Evolutionary conservation across 2,797 vertebrate genomes (phyloP), one percentile per base, ranked within the genome.

Genomic region (Urophycis tenuis): DNA sequence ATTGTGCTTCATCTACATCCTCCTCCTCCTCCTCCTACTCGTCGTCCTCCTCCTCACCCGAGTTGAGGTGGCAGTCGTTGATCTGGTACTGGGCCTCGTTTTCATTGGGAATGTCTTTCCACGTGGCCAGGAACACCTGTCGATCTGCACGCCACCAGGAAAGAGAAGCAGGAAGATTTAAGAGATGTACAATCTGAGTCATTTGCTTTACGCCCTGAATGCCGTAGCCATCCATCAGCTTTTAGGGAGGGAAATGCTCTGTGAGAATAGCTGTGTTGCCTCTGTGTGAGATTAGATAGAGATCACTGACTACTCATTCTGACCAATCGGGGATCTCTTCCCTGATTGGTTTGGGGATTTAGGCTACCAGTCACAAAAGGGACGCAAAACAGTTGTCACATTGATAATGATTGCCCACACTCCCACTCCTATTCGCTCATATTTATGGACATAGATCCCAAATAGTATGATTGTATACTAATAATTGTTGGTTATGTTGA

Each of bases 41-140:
- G 22, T 29, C 64, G 22, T 12, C 14, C 17, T 71, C 72, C 31
- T 53, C n/a, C 92, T 90, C 88, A 98, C 97, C 97, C 81, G 96
- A 92, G 6, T 82, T 95, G 79, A 98, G 94, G 64, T 96, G 94
- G 78, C 96, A 96, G 84, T 99, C 97, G 90, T 96, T 97, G 89
- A 99, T 94, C 91, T 98, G 97, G 91, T 96, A 97, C 91, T 97
- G 97, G 72, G 95, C 89, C 88, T 99, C 97, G 0, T 95, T 97
- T 77, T 99, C 97, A 0, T 95, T 98, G 75, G 97, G 95, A 91
- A 99, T 98, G 92, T 99, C 97, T 87, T 99, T 99, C 97, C 97
- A 99, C 0, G 97, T 98, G 82, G 95, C 95, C 83, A 99, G 93
- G 91, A 98, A 99, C 88, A 96, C 95, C 90, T 98, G 97, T 41